These are phyloP conservation scores for Incurvaria masculella DNA, from an alignment of 2,888 invertebrate species.

Conservation along the genomic window DNA sequence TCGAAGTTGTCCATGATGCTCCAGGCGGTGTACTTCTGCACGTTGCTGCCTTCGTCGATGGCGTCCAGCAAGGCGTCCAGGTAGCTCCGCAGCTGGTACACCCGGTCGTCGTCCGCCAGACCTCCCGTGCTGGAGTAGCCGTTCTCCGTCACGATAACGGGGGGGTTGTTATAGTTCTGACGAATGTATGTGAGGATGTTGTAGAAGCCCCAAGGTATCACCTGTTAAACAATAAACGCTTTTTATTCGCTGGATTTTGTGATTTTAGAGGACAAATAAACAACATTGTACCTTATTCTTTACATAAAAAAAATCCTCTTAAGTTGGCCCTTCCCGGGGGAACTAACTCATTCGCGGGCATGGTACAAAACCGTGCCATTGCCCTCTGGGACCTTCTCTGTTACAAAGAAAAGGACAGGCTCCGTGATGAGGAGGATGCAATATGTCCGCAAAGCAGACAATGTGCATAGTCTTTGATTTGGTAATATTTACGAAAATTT, in stretches of 20 bases:
- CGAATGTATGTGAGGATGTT: constrained; percentile 53
- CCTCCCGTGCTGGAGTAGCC: constrained; percentile 52
- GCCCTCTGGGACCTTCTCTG: no score
- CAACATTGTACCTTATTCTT: neutral
- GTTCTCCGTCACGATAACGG: constrained; percentile 58
- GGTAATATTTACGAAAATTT: no score
- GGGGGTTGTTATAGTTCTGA: constrained; percentile 49
- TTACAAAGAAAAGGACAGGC: no score
- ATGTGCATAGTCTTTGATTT: no score
- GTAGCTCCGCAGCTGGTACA: constrained; percentile 38
- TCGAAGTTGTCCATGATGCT: constrained; percentile 65
- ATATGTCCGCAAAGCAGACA: no score
- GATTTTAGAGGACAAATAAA: neutral
- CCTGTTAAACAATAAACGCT: constrained; percentile 23
- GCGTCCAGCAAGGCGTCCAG: constrained; percentile 44
- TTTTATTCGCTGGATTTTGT: constrained; percentile 11
- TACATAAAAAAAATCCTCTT: no score
- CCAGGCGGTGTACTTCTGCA: constrained; percentile 57
- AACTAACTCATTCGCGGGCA: no score
- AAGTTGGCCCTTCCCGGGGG: no score
- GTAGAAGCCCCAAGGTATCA: constrained; percentile 59
- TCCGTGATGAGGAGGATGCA: no score
- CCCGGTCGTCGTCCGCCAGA: constrained; percentile 43
- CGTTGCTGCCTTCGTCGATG: constrained; percentile 41
- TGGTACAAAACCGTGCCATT: no score